Base-by-base conservation (phyloP, 1,140 invertebrate genomes). In the Zaprionus gabonicus region DNA sequence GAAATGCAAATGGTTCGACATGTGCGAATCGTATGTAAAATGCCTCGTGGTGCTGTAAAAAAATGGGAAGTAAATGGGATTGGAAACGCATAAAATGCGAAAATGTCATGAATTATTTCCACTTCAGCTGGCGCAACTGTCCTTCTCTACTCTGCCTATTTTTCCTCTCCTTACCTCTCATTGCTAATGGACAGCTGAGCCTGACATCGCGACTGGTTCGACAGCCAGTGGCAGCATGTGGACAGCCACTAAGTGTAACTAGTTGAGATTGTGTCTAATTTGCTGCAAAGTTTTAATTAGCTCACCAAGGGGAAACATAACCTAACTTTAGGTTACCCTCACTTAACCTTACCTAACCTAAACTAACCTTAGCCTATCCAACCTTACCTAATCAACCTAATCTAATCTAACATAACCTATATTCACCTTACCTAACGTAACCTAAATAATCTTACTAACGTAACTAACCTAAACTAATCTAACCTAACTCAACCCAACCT, bases 71-170 rank as follows among this genome's bases (percentile, higher is more conserved):
- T 44, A 27, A 27, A 57, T 44, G 13, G 31, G 20, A 71, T 56
- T 51, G 46, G 20, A 51, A 51, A 34, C 7, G 25, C 55, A 17
- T 58, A 58, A 67, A 55, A 65, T 66, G 31, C 28, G 10, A 13
- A 49, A 44, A 3, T 23, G 46, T 51, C 46, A 49, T 49, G 46
- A 49, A 49, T 49, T 25, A 51, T 51, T 51, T 20, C 3, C 3
- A 23, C 46, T 49, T 49, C 46, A 49, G 46, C 46, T 49, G 17
- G 12, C 10, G 46, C 17, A 49, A 23, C 46, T 49, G 46, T 23
- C 20, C 3, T 2, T 10, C 2, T 23, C 17, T 9, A 20, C 9
- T 34, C 31, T 3, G 0, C 28, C 28, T 31, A 6, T 31, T 6
- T 31, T 31, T 31, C 28, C 9, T 10, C 31, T 9, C 9, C 10